A percentile compares a stretch with the other conserved stretches of the same genome.
Evolutionary conservation across 1,140 invertebrate genomes (phyloP).

Genomic region (Brachystomella parvula): DNA sequence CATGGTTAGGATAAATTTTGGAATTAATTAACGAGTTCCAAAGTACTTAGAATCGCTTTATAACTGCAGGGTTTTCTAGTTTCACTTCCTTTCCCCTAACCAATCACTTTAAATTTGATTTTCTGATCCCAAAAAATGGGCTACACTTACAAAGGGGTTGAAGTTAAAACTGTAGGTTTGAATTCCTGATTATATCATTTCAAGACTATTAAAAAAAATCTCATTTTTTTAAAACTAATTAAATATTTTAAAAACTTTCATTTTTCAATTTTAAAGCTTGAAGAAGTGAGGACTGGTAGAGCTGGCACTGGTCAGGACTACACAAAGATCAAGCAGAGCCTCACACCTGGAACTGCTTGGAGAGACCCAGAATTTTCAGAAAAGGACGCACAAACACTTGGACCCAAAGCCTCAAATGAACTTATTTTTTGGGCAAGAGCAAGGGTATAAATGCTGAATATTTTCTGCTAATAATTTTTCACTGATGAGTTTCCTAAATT

Average conservation of each 20-base stretch:
- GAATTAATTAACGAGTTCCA: no score
- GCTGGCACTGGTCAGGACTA: not conserved
- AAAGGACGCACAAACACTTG: constrained; percentile 39
- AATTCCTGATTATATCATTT: not conserved
- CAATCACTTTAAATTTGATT: not conserved
- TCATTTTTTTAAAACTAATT: not conserved
- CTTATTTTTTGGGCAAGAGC: constrained; percentile 41
- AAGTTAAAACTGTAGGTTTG: not conserved
- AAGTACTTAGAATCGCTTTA: no score
- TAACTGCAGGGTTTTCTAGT: no score
- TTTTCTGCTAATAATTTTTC: not conserved
- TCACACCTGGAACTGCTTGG: constrained; percentile 42
- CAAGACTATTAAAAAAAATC: not conserved
- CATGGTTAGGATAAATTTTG: no score
- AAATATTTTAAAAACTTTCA: not conserved
- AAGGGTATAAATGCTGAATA: constrained; percentile 38
- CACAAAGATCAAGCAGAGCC: constrained; percentile 36
- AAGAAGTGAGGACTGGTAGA: not conserved
- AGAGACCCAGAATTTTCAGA: constrained; percentile 45
- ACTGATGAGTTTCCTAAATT: no score
- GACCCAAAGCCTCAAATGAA: constrained; percentile 39
- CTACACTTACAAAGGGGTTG: not conserved
- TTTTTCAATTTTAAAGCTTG: not conserved
- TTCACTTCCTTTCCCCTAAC: no score
- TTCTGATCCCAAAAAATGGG: not conserved